Base-by-base conservation (phyloP, 2,113 vertebrate species). In the Gobio gobio region DNA sequence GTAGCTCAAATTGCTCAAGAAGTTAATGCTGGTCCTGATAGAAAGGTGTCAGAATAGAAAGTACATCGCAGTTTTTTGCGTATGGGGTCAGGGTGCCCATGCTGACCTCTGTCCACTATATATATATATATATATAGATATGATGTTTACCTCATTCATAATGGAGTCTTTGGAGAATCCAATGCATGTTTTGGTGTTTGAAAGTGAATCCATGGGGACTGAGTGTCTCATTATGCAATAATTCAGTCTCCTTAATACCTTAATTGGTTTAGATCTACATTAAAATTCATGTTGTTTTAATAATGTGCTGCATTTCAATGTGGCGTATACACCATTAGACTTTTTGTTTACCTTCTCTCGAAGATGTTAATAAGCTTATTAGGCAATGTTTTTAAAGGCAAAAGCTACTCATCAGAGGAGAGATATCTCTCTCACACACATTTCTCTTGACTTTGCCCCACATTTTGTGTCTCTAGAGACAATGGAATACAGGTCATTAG, bases 281-380 rank as follows among this genome's bases (percentile, higher is more conserved):
- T 92, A 87, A 94, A 90, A 92, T 90, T 90, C 78, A 86, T 70
- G 82, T 72, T 87, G 86, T 90, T 88, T 90, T 58, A 40, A 90
- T 91, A 92, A 93, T 92, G 83, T 89, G 87, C 83, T 87, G 90
- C 87, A 90, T 93, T 93, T 93, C 90, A 95, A 94, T 94, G n/a
- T 78, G 84, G 86, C 91, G 63, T 85, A 56, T 22, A 92, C 90
- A 92, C 89, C 64, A 90, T 91, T 89, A 89, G 86, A 91, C 3
- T 85, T 40, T 40, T 91, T 93, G 85, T 89, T 88, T 90, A 59
- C 49, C 86, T 83, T 82, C 64, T 72, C 89, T 87, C 51, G 61
- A 73, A 73, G 76, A 91, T 92, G 93, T 91, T 94, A 95, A 93
- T 91, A 90, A 89, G 90, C 92, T 93, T 92, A 92, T 93, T 94